Base-by-base conservation (phyloP, 2,888 invertebrate genomes). In the Heliconius ethilla region DNA sequence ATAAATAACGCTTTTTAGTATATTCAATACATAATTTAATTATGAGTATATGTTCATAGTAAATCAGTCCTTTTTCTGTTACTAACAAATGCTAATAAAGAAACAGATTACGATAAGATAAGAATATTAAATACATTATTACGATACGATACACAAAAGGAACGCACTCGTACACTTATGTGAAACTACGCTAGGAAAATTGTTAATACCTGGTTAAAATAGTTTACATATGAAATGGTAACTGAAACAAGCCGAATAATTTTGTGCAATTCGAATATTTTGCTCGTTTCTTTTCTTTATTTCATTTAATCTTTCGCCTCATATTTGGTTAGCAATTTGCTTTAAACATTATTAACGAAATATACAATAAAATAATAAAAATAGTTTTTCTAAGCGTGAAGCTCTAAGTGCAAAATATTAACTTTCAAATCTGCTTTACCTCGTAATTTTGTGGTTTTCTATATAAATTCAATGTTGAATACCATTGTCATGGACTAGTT, bases 221-320 rank as follows among this genome's bases (percentile, higher is more conserved):
- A 85, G 74, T 63, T 40, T 63, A 74, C 45, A 65, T 22, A 22
- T 74, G 85, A 87, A 88, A 89, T 92, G 92, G 92, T 92, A 93
- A 93, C 92, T 91, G 86, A 87, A 84, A 82, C 78, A 83, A 87
- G 77, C 81, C 83, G 81, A 82, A 81, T 82, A 81, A 79, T 78
- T 82, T 89, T 87, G 88, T 88, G 89, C 89, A 86, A 75, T 70
- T 70, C 18, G 5, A 74, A 69, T 67, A 27, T 63, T 63, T 67
- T 59, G 45, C 62, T 59, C 40, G 22, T 66, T 37, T 13, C 27
- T 15, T 22, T 74, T 25, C 6, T 7, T 18, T 25, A 72, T 72
- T 29, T 65, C n/a, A 69, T 67, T 37, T 13, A 37, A 67, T 62
- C 62, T 63, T 73, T 59, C 15, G 10, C 63, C 27, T 74, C 45